phyloP scores from a whole-genome alignment of 2,113 vertebrate species.

The Cephalopterus ornatus region DNA sequence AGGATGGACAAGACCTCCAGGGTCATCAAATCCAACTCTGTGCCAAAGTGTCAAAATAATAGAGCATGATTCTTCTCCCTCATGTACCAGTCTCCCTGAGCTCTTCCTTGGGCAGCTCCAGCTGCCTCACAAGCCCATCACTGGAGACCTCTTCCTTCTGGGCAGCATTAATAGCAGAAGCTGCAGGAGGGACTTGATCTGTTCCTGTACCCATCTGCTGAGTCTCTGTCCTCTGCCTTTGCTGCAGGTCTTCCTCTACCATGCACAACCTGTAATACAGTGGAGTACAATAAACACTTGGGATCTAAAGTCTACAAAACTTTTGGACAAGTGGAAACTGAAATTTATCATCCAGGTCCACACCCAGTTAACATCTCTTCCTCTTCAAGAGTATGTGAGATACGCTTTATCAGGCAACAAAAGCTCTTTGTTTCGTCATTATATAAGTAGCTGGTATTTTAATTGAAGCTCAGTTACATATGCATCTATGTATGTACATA shows the following conservation, averaged over 20 bases:
- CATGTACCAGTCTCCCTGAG: accelerated
- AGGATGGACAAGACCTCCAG: background rate
- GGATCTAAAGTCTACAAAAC: background rate
- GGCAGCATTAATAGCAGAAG: background rate
- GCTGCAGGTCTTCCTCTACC: background rate
- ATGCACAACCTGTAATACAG: background rate
- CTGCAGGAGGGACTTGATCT: background rate
- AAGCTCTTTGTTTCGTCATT: background rate
- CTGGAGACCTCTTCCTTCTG: background rate
- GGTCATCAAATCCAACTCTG: background rate
- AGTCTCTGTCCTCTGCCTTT: background rate
- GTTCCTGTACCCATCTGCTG: background rate
- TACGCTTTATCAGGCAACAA: background rate
- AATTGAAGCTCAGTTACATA: background rate
- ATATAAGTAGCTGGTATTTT: background rate
- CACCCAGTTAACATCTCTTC: background rate
- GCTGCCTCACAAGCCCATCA: accelerated
- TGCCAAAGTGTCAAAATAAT: background rate
- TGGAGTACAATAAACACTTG: background rate
- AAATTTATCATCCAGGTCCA: background rate
- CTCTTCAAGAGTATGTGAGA: background rate
- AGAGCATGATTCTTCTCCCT: background rate
- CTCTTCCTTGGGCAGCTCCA: background rate
- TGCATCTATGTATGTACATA: background rate
- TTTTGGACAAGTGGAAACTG: background rate